phyloP scores from a whole-genome alignment of 2,888 invertebrate species.

The Acrobasis repandana region DNA sequence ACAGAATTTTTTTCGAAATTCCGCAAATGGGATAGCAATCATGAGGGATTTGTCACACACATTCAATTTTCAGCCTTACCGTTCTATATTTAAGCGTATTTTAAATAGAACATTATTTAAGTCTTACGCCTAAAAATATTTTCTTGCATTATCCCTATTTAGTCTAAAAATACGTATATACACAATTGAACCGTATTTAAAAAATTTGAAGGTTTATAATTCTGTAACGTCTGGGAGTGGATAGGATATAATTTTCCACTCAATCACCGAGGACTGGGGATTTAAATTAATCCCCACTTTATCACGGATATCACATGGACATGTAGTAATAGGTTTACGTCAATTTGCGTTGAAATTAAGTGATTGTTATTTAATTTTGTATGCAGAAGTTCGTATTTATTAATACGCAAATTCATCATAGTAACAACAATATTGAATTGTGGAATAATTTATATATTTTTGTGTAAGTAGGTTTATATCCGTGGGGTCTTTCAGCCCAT shows the following conservation, averaged over 20 bases:
- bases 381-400: not conserved
- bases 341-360: slow-evolving; percentile 1
- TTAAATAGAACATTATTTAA: not conserved
- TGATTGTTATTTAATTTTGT: not conserved
- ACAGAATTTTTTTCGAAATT: slow-evolving; percentile 15
- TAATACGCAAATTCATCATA: too few relatives aligned
- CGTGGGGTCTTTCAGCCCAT: too few relatives aligned
- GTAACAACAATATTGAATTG: too few relatives aligned
- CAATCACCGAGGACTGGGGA: slow-evolving; percentile 12
- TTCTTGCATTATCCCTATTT: not conserved
- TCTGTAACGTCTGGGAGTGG: not conserved
- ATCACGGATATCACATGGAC: slow-evolving; percentile 5
- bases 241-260: slow-evolving; percentile 18
- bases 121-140: not conserved
- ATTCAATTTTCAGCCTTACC: slow-evolving; percentile 5
- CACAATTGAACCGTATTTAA: not conserved
- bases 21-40: slow-evolving; percentile 18
- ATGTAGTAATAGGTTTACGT: not conserved
- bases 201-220: not conserved
- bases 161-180: not conserved
- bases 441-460: too few relatives aligned
- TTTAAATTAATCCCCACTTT: slow-evolving; percentile 16
- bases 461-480: too few relatives aligned
- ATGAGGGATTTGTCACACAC: not conserved
- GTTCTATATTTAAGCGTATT: not conserved